Conservation (phyloP, 2,888 invertebrate genomes). For the Busseola fusca region DNA sequence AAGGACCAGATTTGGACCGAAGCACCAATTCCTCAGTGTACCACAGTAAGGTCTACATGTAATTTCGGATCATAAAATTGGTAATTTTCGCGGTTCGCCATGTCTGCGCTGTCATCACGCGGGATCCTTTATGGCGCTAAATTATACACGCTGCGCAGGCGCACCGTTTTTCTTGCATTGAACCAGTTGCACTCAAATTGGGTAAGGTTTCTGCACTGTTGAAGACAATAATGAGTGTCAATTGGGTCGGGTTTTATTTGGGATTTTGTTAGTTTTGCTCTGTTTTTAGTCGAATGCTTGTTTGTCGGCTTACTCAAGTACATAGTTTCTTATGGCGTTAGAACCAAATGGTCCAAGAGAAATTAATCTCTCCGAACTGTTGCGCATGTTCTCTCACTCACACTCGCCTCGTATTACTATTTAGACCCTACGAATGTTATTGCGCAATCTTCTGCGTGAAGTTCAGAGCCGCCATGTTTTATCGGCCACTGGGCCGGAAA, state of each 20-base stretch:
- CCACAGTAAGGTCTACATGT: slow-evolving; percentile 57
- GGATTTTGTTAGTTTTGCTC: slow-evolving; percentile 36
- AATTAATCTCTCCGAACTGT: too few relatives aligned
- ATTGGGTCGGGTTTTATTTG: slow-evolving; percentile 39
- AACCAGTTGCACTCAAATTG: slow-evolving; percentile 60
- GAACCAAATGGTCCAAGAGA: background rate
- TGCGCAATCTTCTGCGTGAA: too few relatives aligned
- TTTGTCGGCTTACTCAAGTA: slow-evolving; percentile 24
- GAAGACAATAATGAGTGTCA: slow-evolving; percentile 58
- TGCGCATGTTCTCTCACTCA: too few relatives aligned
- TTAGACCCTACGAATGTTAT: too few relatives aligned
- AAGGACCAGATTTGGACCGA: slow-evolving; percentile 48
- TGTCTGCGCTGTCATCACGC: slow-evolving; percentile 78
- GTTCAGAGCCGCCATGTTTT: too few relatives aligned
- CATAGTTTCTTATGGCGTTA: background rate
- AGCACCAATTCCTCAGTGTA: slow-evolving; percentile 10
- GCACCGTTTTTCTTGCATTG: slow-evolving; percentile 70
- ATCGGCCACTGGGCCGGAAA: too few relatives aligned
- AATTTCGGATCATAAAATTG: slow-evolving; percentile 76
- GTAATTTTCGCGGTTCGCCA: slow-evolving; percentile 68
- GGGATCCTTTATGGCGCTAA: slow-evolving; percentile 74
- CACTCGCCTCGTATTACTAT: too few relatives aligned
- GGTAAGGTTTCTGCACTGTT: slow-evolving; percentile 50
- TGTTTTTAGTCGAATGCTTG: slow-evolving; percentile 39
- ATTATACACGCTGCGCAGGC: slow-evolving; percentile 70